phyloP scores from a whole-genome alignment of 2,888 invertebrate genomes.

The Trypoxylon attenuatum region DNA sequence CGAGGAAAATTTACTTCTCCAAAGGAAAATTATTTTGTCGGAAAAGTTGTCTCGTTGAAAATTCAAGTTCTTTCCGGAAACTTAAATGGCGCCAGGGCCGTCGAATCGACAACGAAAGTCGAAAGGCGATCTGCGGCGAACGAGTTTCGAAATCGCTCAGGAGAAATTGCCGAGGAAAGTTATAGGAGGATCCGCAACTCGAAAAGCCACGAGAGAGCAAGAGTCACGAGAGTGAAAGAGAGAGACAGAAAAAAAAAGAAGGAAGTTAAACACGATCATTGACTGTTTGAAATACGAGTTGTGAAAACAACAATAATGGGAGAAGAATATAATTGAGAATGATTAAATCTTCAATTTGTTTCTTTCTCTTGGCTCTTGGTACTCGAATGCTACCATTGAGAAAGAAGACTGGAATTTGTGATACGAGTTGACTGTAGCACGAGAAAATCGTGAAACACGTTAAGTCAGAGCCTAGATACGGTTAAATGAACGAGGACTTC shows the following conservation, averaged over 20 bases:
- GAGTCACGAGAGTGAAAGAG: slow-evolving; percentile 22
- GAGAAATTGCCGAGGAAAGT: slow-evolving; percentile 58
- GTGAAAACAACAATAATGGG: too few relatives aligned
- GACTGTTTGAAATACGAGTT: too few relatives aligned
- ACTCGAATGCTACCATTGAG: too few relatives aligned
- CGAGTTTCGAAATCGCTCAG: slow-evolving; percentile 53
- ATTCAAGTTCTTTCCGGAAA: too few relatives aligned
- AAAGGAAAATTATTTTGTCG: too few relatives aligned
- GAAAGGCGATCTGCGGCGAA: slow-evolving; percentile 50
- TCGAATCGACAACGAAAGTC: slow-evolving; percentile 47
- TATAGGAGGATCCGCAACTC: slow-evolving; percentile 18
- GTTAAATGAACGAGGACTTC: slow-evolving; percentile 32
- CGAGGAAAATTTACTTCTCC: neutral
- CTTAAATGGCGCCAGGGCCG: slow-evolving; percentile 16
- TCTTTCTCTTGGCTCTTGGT: neutral
- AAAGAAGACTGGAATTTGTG: neutral
- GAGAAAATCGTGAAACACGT: slow-evolving; percentile 12
- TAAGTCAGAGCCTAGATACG: slow-evolving; percentile 14
- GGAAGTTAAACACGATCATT: too few relatives aligned
- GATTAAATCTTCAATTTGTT: too few relatives aligned
- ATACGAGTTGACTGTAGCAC: neutral
- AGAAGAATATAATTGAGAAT: too few relatives aligned
- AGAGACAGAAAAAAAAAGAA: slow-evolving; percentile 31
- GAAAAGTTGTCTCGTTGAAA: too few relatives aligned
- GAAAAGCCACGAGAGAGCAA: neutral